phyloP scores from a whole-genome alignment of 2,888 invertebrate species.

The Heterodera filipjevi region DNA sequence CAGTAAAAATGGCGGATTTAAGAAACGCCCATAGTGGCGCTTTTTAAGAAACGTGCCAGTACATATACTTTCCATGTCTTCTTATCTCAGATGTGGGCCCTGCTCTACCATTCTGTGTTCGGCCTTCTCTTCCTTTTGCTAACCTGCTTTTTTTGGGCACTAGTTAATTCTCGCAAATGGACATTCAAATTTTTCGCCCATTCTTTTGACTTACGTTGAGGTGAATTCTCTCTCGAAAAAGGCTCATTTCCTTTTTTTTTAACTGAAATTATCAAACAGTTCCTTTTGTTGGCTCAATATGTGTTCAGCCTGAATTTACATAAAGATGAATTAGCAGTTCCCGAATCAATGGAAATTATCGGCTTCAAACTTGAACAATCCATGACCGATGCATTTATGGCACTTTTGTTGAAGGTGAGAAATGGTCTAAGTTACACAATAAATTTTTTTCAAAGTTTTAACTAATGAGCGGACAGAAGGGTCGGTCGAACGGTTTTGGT shows the following conservation, averaged over 20 bases:
- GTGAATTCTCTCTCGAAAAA: too few relatives aligned
- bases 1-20: too few relatives aligned
- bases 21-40: too few relatives aligned
- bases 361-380: slow-evolving; percentile 47
- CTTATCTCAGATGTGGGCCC: slow-evolving; percentile 85
- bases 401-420: slow-evolving; percentile 72
- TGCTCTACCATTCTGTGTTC: slow-evolving; percentile 96
- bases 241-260: background rate
- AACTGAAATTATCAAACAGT: slow-evolving; percentile 34
- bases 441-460: too few relatives aligned
- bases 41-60: too few relatives aligned
- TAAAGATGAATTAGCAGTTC: slow-evolving; percentile 64
- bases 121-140: slow-evolving; percentile 90
- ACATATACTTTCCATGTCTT: too few relatives aligned
- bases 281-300: slow-evolving; percentile 81
- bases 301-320: slow-evolving; percentile 82
- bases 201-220: slow-evolving; percentile 86
- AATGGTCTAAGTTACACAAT: too few relatives aligned
- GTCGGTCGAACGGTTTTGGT: too few relatives aligned
- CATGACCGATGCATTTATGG: slow-evolving; percentile 64
- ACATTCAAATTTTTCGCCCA: slow-evolving; percentile 89
- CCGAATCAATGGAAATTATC: slow-evolving; percentile 48
- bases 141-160: slow-evolving; percentile 94
- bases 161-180: slow-evolving; percentile 87
- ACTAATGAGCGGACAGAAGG: too few relatives aligned